Evolutionary conservation across 2,888 invertebrate species (phyloP), one percentile per base, ranked within the genome.

Genomic region (Folsomia manolachei): DNA sequence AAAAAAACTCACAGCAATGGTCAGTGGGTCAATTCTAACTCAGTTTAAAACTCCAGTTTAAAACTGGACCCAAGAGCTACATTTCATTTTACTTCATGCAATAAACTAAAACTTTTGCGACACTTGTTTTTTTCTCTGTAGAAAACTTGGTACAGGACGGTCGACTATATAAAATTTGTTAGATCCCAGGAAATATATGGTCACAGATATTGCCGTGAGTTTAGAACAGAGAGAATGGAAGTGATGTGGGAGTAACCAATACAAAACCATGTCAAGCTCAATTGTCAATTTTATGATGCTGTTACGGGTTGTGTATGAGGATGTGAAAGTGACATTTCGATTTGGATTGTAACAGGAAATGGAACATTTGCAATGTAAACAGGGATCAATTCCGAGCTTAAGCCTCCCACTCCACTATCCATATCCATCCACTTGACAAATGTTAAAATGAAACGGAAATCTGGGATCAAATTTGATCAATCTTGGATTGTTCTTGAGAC

Each of bases 321-420:
- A 39, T 39, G 39, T 39, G 39, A 39, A 19, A 56, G 56, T 56
- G 56, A 56, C 56, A 56, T 56, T 56, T 39, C 39, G 39, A 56
- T 56, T 56, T 56, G 11, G 19, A 56, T 56, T 56, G 56, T n/a
- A 19, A 56, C 21, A 19, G 19, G 56, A 56, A 56, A 19, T 56
- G 56, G 11, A 21, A 21, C 56, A 56, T 19, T 56, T 56, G 11
- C 56, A 56, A 19, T 56, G 56, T 56, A 56, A 56, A 21, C 21
- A 21, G 56, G 56, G 56, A 56, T 56, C 56, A 56, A 56, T 18
- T 51, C 51, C n/a, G 19, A 21, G 19, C 56, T 56, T 56, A n/a
- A n/a, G n/a, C n/a, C n/a, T n/a, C n/a, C n/a, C n/a, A n/a, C n/a
- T n/a, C n/a, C n/a, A n/a, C n/a, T n/a, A n/a, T n/a, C n/a, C n/a